Evolutionary conservation across 2,113 vertebrate species (phyloP), one percentile per base, ranked within the genome.

Genomic region (Clarias macrocephalus): DNA sequence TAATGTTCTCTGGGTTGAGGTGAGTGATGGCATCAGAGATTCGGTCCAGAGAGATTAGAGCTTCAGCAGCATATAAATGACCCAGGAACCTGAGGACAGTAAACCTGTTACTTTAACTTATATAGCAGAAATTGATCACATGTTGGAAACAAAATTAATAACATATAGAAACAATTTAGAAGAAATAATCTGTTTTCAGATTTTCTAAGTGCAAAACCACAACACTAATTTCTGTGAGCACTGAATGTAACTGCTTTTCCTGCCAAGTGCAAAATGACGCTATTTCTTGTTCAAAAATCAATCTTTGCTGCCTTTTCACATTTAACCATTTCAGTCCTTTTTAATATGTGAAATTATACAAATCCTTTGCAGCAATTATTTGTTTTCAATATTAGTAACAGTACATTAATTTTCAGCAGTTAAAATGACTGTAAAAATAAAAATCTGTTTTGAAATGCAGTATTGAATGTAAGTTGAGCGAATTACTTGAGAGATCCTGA

Each of bases 21-120:
- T 99, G 98, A 88, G 96, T 93, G 86, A 99, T 99, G 28, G 98
- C 98, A 81, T 99, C 98, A 25, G 98, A 99, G 93, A 99, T 99
- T 92, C 97, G 95, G 95, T 99, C 98, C 91, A 99, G 91, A 90
- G 98, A 99, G 93, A 99, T 99, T 90, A 99, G 98, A 70, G 98
- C 97, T 94, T 99, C 98, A 87, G 98, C 98, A 25, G 98, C 98
- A 42, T 99, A 99, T 72, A 99, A 95, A 93, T 99, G 98, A 85
- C 98, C 98, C 9, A 99, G 94, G 93, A 99, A 99, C 94, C 98
- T 99, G 89, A 62, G 92, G 85, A 89, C 68, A 92, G 21, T 88
- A 91, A 65, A 80, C 19, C 42, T 52, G 56, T 70, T 72, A 81
- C 63, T 66, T 48, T 48, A n/a, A 65, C 57, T n/a, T n/a, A n/a